phyloP scores from a whole-genome alignment of 2,888 invertebrate genomes.

The Hydrotaea diabolus region DNA sequence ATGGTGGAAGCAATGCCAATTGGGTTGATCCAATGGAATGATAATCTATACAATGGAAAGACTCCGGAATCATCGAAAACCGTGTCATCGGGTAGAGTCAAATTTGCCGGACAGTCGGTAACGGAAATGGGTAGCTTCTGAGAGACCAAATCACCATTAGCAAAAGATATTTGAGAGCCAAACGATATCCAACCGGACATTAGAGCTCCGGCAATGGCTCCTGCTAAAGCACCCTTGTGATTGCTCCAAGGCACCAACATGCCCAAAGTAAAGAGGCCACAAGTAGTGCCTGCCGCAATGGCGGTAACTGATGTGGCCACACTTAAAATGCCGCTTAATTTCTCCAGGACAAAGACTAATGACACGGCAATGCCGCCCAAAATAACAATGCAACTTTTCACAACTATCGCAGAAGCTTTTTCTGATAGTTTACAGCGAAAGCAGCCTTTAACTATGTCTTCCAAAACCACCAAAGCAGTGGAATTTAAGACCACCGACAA shows the following conservation, averaged over 20 bases:
- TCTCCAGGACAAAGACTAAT: constrained; percentile 86
- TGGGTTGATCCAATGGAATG: constrained; percentile 91
- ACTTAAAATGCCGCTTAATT: constrained; percentile 90
- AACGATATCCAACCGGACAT: constrained; percentile 85
- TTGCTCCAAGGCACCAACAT: constrained; percentile 92
- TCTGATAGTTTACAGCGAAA: constrained; percentile 84
- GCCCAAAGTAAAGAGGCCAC: constrained; percentile 91
- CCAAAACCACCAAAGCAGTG: constrained; percentile 90
- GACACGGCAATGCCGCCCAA: constrained; percentile 85
- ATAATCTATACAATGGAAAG: constrained; percentile 89
- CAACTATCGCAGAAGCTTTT: constrained; percentile 84
- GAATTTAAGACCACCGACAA: constrained; percentile 94
- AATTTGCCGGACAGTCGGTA: constrained; percentile 78
- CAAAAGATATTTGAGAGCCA: constrained; percentile 85
- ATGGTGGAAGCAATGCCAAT: constrained; percentile 86
- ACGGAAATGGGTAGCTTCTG: constrained; percentile 82
- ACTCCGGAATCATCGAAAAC: constrained; percentile 82
- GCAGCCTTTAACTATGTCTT: constrained; percentile 90
- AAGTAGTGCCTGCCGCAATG: constrained; percentile 90
- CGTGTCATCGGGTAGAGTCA: constrained; percentile 65
- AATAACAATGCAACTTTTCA: constrained; percentile 84
- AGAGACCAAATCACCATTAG: constrained; percentile 83
- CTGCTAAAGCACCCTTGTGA: constrained; percentile 84
- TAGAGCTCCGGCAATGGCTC: constrained; percentile 84
- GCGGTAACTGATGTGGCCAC: constrained; percentile 89